A percentile compares a stretch with the other conserved stretches of the same genome.
Evolutionary conservation across 2,797 vertebrate species (phyloP).

Genomic region (Takifugu rubripes): DNA sequence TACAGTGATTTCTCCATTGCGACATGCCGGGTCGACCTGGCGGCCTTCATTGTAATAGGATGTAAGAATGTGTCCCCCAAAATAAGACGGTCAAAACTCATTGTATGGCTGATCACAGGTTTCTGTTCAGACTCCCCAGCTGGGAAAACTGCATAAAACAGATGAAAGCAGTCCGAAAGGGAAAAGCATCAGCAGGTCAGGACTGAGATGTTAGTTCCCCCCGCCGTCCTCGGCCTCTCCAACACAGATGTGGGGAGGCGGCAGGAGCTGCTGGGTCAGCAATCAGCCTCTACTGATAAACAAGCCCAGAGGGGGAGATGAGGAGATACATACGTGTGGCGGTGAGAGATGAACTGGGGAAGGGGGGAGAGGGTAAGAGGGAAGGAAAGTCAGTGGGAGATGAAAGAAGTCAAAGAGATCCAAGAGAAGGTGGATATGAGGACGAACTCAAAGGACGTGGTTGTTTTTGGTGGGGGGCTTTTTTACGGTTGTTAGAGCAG

Average conservation of each 20-base stretch:
- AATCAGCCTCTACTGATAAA: slow-evolving; percentile 33
- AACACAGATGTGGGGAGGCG: slow-evolving; percentile 37
- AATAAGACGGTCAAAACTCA: slow-evolving; percentile 41
- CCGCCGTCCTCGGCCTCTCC: slow-evolving; percentile 37
- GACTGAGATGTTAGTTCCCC: slow-evolving; percentile 35
- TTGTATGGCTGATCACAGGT: slow-evolving; percentile 33
- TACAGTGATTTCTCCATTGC: not conserved
- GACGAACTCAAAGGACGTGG: too few species aligned
- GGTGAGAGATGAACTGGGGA: slow-evolving; percentile 12
- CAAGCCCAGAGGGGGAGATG: slow-evolving; percentile 30
- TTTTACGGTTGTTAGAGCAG: too few species aligned
- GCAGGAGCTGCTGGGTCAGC: slow-evolving; percentile 55
- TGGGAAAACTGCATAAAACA: not conserved
- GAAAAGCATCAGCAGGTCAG: slow-evolving; percentile 40
- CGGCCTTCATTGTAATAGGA: not conserved
- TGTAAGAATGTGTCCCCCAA: not conserved
- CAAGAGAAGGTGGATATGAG: slow-evolving; percentile 5
- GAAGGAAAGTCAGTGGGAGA: slow-evolving; percentile 19
- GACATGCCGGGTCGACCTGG: too few species aligned
- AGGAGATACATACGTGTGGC: slow-evolving; percentile 27
- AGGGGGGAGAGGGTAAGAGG: slow-evolving; percentile 20
- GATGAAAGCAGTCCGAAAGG: slow-evolving; percentile 36
- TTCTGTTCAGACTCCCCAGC: slow-evolving; percentile 16
- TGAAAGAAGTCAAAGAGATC: not conserved
- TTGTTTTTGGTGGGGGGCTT: too few species aligned